A percentile compares a stretch with the other conserved stretches of the same genome.
phyloP scores from a whole-genome alignment of 1,140 invertebrate species.

The Agraylea sexmaculata region DNA sequence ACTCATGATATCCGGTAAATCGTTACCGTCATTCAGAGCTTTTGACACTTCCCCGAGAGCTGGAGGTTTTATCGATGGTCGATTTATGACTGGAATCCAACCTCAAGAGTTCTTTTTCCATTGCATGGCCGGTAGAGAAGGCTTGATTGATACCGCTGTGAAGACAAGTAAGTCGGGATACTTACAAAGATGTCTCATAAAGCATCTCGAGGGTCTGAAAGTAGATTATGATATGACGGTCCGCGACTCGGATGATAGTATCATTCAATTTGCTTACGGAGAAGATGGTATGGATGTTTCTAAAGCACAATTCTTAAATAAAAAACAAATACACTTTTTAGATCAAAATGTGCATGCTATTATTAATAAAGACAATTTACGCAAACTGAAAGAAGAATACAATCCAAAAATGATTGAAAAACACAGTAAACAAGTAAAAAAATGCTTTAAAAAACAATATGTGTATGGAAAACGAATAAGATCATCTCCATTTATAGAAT shows the following conservation, averaged over 20 bases:
- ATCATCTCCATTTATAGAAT: conserved; percentile 25
- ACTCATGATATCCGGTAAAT: conserved; percentile 84
- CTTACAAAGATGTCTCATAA: conserved; percentile 93
- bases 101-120: conserved; percentile 99
- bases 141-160: conserved; percentile 74
- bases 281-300: conserved; percentile 94
- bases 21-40: conserved; percentile 83
- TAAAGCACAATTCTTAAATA: conserved; percentile 74
- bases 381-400: conserved; percentile 43
- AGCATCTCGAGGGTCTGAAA: conserved; percentile 90
- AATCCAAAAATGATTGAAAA: conserved; percentile 34
- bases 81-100: conserved; percentile 95
- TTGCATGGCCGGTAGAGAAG: conserved; percentile 98
- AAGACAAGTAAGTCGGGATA: conserved; percentile 96
- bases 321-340: conserved; percentile 71
- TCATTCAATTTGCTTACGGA: conserved; percentile 96
- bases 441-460: conserved; percentile 51
- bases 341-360: conserved; percentile 63
- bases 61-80: conserved; percentile 90
- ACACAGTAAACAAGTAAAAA: conserved; percentile 41
- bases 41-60: conserved; percentile 86
- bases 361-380: conserved; percentile 43
- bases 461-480: conserved; percentile 28
- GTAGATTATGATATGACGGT: conserved; percentile 92
- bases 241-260: conserved; percentile 82